A percentile compares a stretch with the other conserved stretches of the same genome.
These are phyloP conservation scores for Menidia menidia DNA, from an alignment of 2,797 vertebrate species.

Conservation along the genomic window DNA sequence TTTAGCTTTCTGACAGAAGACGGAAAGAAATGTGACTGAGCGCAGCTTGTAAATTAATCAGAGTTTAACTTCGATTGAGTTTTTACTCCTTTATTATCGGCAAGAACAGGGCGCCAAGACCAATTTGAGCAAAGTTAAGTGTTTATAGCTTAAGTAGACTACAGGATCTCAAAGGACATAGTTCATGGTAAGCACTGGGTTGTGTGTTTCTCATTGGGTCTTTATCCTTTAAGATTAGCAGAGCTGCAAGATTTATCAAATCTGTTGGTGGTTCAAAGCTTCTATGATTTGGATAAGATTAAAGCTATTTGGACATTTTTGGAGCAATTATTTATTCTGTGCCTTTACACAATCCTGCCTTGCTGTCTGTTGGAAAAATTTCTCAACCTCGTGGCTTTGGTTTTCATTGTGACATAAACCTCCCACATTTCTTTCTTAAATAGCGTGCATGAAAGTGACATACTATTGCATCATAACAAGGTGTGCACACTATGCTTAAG, in stretches of 20 bases:
- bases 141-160: no score
- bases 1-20: no score
- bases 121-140: no score
- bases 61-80: no score
- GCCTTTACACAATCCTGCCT: not conserved
- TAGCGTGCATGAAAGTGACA: not conserved
- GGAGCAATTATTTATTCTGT: not conserved
- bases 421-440: not conserved
- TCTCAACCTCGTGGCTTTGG: not conserved
- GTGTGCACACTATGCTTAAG: not conserved
- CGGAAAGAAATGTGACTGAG: no score
- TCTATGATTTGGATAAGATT: not conserved
- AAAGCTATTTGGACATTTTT: not conserved
- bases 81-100: no score
- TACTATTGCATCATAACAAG: not conserved
- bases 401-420: not conserved
- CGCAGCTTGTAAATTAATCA: no score
- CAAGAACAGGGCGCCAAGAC: no score
- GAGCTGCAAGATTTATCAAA: no score
- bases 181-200: not conserved
- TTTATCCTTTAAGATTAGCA: no score
- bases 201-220: not conserved
- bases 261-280: not conserved
- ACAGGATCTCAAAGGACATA: no score
- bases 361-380: not conserved